phyloP scores from a whole-genome alignment of 2,113 vertebrate species.

The Melanerpes aurifrons region DNA sequence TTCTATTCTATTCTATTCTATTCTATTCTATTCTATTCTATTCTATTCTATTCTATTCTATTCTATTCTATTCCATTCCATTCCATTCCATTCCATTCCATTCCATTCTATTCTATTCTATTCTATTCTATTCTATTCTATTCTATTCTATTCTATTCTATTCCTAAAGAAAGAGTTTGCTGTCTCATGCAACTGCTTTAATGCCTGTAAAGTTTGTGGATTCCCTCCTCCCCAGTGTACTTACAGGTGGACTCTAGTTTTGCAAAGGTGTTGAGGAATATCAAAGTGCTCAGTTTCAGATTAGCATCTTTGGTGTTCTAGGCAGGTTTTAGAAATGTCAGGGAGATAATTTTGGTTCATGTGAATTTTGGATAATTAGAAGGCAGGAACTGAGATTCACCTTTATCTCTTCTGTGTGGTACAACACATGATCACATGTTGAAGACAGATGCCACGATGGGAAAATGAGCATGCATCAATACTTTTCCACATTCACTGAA shows the following conservation, averaged over 20 bases:
- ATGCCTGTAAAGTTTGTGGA: background rate
- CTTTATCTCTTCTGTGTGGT: constrained; percentile 23
- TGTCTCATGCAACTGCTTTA: background rate
- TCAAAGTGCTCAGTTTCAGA: background rate
- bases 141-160: background rate
- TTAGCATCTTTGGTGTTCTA: background rate
- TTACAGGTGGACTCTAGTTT: background rate
- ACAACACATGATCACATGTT: constrained; percentile 33
- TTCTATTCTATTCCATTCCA: too few relatives aligned
- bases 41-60: too few relatives aligned
- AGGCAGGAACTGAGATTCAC: background rate
- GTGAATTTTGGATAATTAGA: background rate
- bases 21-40: background rate
- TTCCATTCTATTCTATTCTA: too few relatives aligned
- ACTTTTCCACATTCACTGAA: constrained; percentile 46
- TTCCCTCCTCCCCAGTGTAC: background rate
- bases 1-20: too few relatives aligned
- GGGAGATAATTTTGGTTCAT: background rate
- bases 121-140: too few relatives aligned
- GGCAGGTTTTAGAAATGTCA: background rate
- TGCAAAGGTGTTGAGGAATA: background rate
- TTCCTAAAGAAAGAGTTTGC: background rate
- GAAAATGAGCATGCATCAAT: constrained; percentile 67
- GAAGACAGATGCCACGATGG: constrained; percentile 53
- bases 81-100: background rate